Percentiles rank a stretch among this genome's conserved stretches.
These are phyloP conservation scores for Paedocypris micromegethes DNA, from an alignment of 2,797 vertebrate genomes.

Conservation along the genomic window DNA sequence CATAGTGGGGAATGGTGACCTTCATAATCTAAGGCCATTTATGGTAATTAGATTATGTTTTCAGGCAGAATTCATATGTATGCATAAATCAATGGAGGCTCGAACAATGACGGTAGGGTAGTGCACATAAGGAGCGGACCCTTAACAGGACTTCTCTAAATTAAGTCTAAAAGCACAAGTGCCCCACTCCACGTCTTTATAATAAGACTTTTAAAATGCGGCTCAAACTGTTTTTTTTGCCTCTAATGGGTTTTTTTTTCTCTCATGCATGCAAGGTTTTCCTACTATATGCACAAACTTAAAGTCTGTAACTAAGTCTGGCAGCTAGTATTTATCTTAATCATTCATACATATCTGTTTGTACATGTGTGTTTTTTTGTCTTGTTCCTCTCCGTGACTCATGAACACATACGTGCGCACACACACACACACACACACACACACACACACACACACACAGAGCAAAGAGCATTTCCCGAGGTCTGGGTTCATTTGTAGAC, in stretches of 20 bases:
- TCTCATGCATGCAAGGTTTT: slow-evolving; percentile 55
- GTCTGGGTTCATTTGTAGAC: slow-evolving; percentile 30
- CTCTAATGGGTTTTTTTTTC: slow-evolving; percentile 97
- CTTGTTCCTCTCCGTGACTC: slow-evolving; percentile 15
- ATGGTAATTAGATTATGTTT: slow-evolving; percentile 93
- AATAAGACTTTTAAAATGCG: slow-evolving; percentile 74
- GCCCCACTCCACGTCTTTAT: slow-evolving; percentile 62
- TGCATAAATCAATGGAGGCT: slow-evolving; percentile 77
- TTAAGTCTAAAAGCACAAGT: slow-evolving; percentile 83
- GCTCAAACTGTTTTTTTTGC: slow-evolving; percentile 65
- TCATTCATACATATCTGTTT: no score
- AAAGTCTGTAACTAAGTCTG: slow-evolving; percentile 20
- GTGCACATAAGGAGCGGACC: slow-evolving; percentile 76
- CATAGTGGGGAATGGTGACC: slow-evolving; percentile 59
- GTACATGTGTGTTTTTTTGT: not conserved
- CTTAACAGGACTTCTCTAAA: slow-evolving; percentile 82
- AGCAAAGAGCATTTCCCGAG: slow-evolving; percentile 20
- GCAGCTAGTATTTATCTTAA: no score
- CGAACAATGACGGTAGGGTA: slow-evolving; percentile 73
- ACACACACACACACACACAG: not conserved
- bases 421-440: no score
- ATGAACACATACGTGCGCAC: no score
- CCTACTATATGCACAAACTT: slow-evolving; percentile 34
- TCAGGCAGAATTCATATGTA: slow-evolving; percentile 79
- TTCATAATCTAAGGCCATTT: slow-evolving; percentile 83